A percentile compares a stretch with the other conserved stretches of the same genome.
These are phyloP conservation scores for Syritta pipiens DNA, from an alignment of 2,888 invertebrate species.

Conservation along the genomic window DNA sequence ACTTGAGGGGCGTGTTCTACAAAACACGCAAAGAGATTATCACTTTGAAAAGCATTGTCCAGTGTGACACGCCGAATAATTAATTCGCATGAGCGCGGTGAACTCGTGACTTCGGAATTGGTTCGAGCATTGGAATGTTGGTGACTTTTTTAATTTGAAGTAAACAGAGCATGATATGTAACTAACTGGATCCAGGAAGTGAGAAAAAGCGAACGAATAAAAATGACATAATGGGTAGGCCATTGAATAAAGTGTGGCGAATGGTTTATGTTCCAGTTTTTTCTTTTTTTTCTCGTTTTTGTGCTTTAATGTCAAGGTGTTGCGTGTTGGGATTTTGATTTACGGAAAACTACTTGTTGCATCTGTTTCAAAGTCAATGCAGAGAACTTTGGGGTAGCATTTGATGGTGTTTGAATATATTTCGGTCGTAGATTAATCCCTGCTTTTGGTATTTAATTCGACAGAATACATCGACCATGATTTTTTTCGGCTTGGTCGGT, in stretches of 20 bases:
- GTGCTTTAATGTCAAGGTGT: conserved; percentile 36
- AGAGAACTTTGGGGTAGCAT: too few species aligned
- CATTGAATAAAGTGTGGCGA: neutral
- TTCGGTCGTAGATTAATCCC: too few species aligned
- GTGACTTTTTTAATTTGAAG: conserved; percentile 7
- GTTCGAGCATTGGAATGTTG: conserved; percentile 35
- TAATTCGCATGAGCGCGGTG: conserved; percentile 54
- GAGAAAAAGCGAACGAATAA: conserved; percentile 11
- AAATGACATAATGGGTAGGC: neutral
- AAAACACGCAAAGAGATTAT: conserved; percentile 54
- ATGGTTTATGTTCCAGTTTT: neutral
- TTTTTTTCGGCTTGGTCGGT: too few species aligned
- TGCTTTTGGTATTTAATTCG: too few species aligned
- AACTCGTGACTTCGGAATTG: conserved; percentile 49
- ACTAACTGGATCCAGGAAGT: conserved; percentile 41
- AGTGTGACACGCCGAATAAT: conserved; percentile 58
- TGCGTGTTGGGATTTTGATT: too few species aligned
- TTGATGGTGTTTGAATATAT: too few species aligned
- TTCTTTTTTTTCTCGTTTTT: too few species aligned
- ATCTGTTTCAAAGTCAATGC: too few species aligned
- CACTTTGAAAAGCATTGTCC: conserved; percentile 34
- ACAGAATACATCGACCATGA: too few species aligned
- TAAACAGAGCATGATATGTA: conserved; percentile 59
- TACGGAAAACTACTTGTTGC: too few species aligned
- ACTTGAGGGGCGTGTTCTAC: conserved; percentile 34